Evolutionary conservation across 2,113 vertebrate genomes (phyloP).

Genomic region (Archilochus colubris): DNA sequence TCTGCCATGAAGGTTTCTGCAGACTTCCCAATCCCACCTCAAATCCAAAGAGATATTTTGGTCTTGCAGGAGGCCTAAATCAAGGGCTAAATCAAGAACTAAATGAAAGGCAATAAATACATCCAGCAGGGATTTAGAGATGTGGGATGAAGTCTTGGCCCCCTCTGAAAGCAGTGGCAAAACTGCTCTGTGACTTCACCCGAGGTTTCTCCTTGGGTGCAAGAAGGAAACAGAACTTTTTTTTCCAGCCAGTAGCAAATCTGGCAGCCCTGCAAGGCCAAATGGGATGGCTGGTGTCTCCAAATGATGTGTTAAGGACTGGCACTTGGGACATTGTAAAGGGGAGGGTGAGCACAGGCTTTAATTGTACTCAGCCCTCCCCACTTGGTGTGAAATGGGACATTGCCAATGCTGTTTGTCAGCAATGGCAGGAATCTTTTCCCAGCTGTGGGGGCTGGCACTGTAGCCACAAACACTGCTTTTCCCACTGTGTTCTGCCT

Average conservation of each 20-base stretch:
- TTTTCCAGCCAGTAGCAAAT: not conserved
- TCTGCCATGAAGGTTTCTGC: not conserved
- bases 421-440: constrained; percentile 7
- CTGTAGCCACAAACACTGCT: not conserved
- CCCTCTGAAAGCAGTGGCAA: not conserved
- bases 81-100: not conserved
- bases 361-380: not conserved
- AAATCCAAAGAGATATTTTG: not conserved
- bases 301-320: not conserved
- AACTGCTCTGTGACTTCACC: not conserved
- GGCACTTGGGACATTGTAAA: not conserved
- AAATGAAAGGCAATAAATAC: too few species aligned
- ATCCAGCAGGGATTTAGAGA: not conserved
- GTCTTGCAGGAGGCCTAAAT: not conserved
- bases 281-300: fast-evolving
- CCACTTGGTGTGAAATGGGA: not conserved
- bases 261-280: fast-evolving
- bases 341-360: not conserved
- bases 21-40: not conserved
- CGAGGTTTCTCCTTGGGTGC: not conserved
- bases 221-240: not conserved
- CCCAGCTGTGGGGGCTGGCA: not conserved
- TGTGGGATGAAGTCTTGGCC: not conserved
- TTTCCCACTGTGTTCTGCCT: not conserved
- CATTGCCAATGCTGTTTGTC: constrained; percentile 9